These are phyloP conservation scores for Hemitrygon akajei DNA, from an alignment of 2,797 vertebrate species.

Conservation along the genomic window DNA sequence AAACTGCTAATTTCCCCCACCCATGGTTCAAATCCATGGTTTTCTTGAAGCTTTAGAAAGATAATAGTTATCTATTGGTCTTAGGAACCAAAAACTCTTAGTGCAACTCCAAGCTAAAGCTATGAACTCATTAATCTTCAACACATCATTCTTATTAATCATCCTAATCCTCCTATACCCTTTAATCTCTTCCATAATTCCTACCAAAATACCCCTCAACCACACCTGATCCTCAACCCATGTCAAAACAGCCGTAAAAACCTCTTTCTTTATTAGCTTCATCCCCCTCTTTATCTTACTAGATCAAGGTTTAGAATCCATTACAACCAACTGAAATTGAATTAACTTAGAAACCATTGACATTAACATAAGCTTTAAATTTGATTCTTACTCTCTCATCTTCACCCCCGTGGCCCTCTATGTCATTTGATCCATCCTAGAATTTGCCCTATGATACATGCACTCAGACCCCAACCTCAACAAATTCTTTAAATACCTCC, in stretches of 20 bases:
- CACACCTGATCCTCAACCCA: background rate
- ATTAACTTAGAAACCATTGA: background rate
- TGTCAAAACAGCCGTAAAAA: background rate
- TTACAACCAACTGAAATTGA: background rate
- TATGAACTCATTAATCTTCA: background rate
- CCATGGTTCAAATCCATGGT: constrained; percentile 47
- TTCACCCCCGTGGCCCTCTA: constrained; percentile 43
- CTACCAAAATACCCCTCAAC: background rate
- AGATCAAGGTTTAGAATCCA: background rate
- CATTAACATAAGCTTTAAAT: background rate
- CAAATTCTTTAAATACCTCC: constrained; percentile 47
- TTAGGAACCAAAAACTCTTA: too few relatives aligned
- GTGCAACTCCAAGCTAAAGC: background rate
- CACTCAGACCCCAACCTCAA: constrained; percentile 38
- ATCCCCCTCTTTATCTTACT: background rate
- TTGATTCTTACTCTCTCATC: background rate
- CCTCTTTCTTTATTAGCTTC: background rate
- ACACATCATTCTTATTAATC: background rate
- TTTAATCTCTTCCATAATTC: background rate
- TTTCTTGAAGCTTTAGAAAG: constrained; percentile 40
- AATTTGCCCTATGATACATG: constrained; percentile 48
- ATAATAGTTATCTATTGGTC: background rate
- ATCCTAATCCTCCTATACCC: background rate
- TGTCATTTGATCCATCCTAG: constrained; percentile 46
- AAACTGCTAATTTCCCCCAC: constrained; percentile 47